Evolutionary conservation across 2,888 invertebrate species (phyloP).

Genomic region (Synergus gifuensis): DNA sequence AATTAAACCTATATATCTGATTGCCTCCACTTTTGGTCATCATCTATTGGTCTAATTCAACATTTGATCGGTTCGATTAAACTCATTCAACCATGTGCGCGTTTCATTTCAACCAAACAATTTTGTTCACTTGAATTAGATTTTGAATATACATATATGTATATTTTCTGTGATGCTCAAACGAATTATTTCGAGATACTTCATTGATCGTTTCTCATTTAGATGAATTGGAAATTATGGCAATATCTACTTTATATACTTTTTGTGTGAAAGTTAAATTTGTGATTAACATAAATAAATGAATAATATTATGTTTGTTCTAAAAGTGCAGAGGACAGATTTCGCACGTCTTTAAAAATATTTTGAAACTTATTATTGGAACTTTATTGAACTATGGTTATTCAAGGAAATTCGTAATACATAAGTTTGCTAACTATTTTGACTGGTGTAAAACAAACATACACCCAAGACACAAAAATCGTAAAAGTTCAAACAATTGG

Average conservation of each 20-base stretch:
- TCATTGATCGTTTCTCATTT: background rate
- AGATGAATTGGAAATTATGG: background rate
- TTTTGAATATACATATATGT: background rate
- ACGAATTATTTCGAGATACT: background rate
- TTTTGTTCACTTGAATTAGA: background rate
- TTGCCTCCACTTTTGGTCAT: background rate
- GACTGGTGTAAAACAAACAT: background rate
- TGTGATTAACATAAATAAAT: background rate
- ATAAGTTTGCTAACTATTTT: background rate
- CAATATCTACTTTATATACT: background rate
- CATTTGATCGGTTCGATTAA: background rate
- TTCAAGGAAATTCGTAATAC: background rate
- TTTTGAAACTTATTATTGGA: background rate
- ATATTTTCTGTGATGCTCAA: background rate
- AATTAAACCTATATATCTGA: background rate
- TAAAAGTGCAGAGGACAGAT: background rate
- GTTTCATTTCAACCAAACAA: background rate
- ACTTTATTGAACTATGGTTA: background rate
- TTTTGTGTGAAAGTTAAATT: background rate
- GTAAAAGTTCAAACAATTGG: constrained; percentile 57
- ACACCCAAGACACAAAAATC: background rate
- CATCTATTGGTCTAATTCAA: background rate
- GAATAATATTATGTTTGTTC: too few species aligned
- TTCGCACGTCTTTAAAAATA: background rate
- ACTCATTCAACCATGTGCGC: background rate